Conservation (phyloP, 37 sponge, comb jelly and placozoan species). For the Spongilla lacustris region DNA sequence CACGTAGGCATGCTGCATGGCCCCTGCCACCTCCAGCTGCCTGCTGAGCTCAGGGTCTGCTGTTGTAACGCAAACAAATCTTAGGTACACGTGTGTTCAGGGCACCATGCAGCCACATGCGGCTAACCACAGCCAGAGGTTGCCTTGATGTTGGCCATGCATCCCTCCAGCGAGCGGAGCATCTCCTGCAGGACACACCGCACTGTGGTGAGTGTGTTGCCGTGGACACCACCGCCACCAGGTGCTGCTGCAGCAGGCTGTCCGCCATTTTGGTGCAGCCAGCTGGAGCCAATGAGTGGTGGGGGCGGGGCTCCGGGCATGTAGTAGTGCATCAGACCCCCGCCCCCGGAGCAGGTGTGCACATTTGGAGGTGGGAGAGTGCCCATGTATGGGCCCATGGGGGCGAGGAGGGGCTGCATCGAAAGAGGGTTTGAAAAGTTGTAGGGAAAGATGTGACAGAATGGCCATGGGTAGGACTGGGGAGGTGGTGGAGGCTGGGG, state of each 20-base stretch:
- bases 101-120: too few species aligned
- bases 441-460: neutral
- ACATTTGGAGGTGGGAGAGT: neutral
- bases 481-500: neutral
- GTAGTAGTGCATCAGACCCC: neutral
- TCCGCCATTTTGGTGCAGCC: too few species aligned
- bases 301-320: neutral
- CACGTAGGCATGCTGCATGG: neutral
- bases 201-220: neutral
- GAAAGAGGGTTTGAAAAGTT: neutral
- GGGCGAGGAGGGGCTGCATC: neutral
- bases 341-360: neutral
- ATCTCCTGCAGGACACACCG: neutral
- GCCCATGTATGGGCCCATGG: neutral
- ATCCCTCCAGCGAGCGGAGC: neutral
- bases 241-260: too few species aligned
- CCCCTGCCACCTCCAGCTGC: constrained; percentile 11
- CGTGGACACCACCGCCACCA: too few species aligned
- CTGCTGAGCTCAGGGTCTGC: neutral
- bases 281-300: neutral
- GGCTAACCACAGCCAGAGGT: neutral
- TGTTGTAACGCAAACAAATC: neutral
- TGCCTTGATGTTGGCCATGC: neutral
- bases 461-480: neutral
- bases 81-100: neutral